Conservation (phyloP, 30 jellyfish, hydroid and myxozoan genomes). For the Pseudorhiza aurosa region DNA sequence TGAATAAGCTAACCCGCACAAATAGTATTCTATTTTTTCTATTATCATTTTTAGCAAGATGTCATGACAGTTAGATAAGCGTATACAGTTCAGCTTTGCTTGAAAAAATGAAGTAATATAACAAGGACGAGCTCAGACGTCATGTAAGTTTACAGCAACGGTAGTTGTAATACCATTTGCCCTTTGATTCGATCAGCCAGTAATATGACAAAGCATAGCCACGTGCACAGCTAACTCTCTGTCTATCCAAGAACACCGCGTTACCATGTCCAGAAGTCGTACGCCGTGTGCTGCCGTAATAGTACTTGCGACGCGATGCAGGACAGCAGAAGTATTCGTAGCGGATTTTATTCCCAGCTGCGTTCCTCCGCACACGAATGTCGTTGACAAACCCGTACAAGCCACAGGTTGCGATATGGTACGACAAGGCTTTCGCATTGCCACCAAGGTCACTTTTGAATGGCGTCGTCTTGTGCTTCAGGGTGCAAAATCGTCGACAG, state of each 20-base stretch:
- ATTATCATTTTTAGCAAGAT: no score
- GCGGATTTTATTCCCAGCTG: neutral
- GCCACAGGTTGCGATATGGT: neutral
- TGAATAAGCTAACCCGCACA: no score
- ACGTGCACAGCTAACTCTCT: neutral
- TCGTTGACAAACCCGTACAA: neutral
- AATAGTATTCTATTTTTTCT: no score
- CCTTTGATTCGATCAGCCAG: neutral
- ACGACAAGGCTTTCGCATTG: neutral
- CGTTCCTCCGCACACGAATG: neutral
- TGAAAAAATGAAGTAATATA: no score
- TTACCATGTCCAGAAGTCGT: neutral
- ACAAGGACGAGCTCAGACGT: no score
- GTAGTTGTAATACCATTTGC: neutral
- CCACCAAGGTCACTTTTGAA: neutral
- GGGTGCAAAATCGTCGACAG: neutral
- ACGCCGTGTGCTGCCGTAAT: neutral
- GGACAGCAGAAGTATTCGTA: neutral
- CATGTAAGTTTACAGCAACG: neutral
- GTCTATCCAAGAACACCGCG: neutral
- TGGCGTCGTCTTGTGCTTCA: neutral
- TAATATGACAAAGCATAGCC: neutral
- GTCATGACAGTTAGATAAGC: no score
- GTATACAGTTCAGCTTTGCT: no score
- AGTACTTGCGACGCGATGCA: neutral